phyloP scores from a whole-genome alignment of 2,113 vertebrate genomes.

The Lamprotornis superbus region DNA sequence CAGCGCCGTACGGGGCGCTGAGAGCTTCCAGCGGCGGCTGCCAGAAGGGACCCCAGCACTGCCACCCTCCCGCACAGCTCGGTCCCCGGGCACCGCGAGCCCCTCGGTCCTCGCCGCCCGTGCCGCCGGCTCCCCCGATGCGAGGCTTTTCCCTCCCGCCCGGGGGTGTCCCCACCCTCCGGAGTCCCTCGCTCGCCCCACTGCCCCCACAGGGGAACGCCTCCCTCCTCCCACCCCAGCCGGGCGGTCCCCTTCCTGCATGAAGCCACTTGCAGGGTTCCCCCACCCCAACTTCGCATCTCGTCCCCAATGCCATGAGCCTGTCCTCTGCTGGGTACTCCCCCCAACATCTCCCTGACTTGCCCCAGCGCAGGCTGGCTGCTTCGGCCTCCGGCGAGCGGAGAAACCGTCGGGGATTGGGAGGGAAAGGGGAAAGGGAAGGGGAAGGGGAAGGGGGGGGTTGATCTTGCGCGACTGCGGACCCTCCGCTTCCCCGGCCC shows the following conservation, averaged over 20 bases:
- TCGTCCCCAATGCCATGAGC: fast-evolving
- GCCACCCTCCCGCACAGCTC: background rate
- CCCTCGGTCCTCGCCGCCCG: background rate
- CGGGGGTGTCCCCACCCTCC: background rate
- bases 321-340: background rate
- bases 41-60: background rate
- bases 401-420: background rate
- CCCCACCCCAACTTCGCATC: background rate
- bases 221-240: background rate
- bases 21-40: background rate
- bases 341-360: background rate
- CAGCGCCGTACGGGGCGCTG: background rate
- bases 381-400: background rate
- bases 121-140: background rate
- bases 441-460: background rate
- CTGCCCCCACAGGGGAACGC: background rate
- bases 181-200: background rate
- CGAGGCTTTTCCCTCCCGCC: background rate
- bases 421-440: too few relatives aligned
- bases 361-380: background rate
- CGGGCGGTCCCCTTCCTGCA: background rate
- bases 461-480: background rate
- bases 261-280: background rate
- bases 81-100: background rate
- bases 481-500: too few relatives aligned